phyloP scores from a whole-genome alignment of 2,888 invertebrate genomes.

The Lepetodrilus schrolli region DNA sequence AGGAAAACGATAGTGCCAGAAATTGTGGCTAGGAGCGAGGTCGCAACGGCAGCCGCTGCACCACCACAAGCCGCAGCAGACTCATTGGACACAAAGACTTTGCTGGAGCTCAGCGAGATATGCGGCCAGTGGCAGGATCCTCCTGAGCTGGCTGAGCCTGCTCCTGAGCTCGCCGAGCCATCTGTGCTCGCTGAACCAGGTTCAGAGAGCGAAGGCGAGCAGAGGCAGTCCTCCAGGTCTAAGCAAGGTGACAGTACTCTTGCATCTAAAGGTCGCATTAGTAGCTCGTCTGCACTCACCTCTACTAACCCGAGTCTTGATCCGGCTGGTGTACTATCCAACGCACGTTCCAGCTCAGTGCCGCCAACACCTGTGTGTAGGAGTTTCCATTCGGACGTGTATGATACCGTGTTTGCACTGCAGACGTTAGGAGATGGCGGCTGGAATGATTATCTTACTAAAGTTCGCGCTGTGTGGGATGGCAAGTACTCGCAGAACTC shows the following conservation, averaged over 20 bases:
- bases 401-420: slow-evolving; percentile 73
- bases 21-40: slow-evolving; percentile 28
- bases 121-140: not conserved
- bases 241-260: slow-evolving; percentile 31
- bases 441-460: slow-evolving; percentile 66
- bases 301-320: slow-evolving; percentile 34
- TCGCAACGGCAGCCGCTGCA: slow-evolving; percentile 30
- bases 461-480: slow-evolving; percentile 71
- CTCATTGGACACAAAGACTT: slow-evolving; percentile 25
- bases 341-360: slow-evolving; percentile 37
- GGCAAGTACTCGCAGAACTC: slow-evolving; percentile 50
- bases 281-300: slow-evolving; percentile 22
- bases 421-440: slow-evolving; percentile 67
- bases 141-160: not conserved
- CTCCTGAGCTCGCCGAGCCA: no score
- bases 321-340: not conserved
- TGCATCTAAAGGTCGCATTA: slow-evolving; percentile 18
- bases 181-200: not conserved
- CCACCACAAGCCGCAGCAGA: no score
- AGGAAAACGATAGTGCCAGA: slow-evolving; percentile 31
- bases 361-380: slow-evolving; percentile 53
- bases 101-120: not conserved
- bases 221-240: not conserved
- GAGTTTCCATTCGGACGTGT: slow-evolving; percentile 71
- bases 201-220: not conserved